Conservation (phyloP, 1,140 invertebrate species). For the Pissodes strobi region DNA sequence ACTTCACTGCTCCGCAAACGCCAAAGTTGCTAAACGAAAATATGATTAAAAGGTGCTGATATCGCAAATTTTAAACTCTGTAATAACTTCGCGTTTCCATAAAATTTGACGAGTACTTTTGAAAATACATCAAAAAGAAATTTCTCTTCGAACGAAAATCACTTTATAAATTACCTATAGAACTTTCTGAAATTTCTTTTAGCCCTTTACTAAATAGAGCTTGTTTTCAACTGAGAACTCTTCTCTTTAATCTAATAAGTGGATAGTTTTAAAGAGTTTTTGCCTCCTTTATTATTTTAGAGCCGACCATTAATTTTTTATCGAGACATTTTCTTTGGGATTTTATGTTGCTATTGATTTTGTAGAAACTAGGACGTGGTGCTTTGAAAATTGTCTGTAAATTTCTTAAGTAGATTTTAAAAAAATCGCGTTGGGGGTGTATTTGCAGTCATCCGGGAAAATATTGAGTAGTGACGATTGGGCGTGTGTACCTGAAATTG, state of each 20-base stretch:
- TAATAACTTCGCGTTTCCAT: constrained; percentile 17
- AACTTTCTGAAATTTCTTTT: constrained; percentile 20
- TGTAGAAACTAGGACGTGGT: too few relatives aligned
- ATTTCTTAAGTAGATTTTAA: too few relatives aligned
- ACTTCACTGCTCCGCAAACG: background rate
- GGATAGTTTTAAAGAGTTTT: too few relatives aligned
- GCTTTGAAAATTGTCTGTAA: too few relatives aligned
- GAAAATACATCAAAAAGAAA: constrained; percentile 26
- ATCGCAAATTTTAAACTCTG: constrained; percentile 18
- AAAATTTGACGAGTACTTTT: constrained; percentile 12
- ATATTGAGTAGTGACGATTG: too few relatives aligned
- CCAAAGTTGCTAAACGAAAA: constrained; percentile 2
- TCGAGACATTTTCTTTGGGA: too few relatives aligned
- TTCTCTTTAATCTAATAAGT: background rate
- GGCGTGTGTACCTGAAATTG: too few relatives aligned
- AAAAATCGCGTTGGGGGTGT: too few relatives aligned
- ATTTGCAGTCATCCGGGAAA: too few relatives aligned
- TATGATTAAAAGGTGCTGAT: constrained; percentile 7
- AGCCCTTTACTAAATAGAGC: constrained; percentile 20
- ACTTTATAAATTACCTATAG: constrained; percentile 21
- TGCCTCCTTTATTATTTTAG: too few relatives aligned
- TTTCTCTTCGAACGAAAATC: constrained; percentile 1
- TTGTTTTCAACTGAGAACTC: constrained; percentile 3
- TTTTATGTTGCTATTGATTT: too few relatives aligned
- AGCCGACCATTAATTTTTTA: too few relatives aligned